Base-by-base conservation (phyloP, 1,140 invertebrate genomes). In the Sycobia sp. region DNA sequence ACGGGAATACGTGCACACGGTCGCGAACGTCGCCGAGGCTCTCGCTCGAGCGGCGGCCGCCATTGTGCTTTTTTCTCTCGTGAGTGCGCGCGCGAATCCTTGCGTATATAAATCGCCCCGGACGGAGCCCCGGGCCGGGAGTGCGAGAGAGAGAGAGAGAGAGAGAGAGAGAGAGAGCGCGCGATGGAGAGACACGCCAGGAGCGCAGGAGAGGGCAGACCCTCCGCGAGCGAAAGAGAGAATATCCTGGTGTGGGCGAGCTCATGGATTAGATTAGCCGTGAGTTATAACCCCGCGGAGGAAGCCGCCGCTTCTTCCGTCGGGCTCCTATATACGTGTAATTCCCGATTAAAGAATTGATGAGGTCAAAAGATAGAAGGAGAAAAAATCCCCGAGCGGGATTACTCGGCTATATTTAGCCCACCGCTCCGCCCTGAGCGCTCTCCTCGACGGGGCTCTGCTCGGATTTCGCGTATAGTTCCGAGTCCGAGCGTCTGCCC, bases 261-360 rank as follows among this genome's bases (percentile, higher is more conserved):
- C 62, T 65, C 54, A 18, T 65, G 62, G 62, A 65, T 65, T 65
- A 65, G 62, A 65, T 65, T 65, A 63, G 49, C 29, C 41, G 20
- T 65, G 56, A 65, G 55, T 65, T 65, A 65, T 53, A 59, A 46
- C 41, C 55, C 53, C 32, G 49, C 34, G 32, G 34, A 56, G 44
- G 51, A 62, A 55, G 32, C 51, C 41, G 47, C 29, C 18, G 29
- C 38, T 49, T 38, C 51, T 49, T 47, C 51, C 34, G 7, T 27
- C n/a, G 18, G 14, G 23, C 22, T 22, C 20, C n/a, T 36, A 18
- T 18, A 16, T 44, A 22, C 25, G 46, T 32, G 27, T 9, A 23
- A 44, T 54, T 54, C 22, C 50, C 50, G 50, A 62, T 62, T 62
- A 62, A 61, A 53, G 13, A 62, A 54, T 62, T 54, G 59, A 53